Conservation (phyloP, 2,113 vertebrate species). For the Lathamus discolor region DNA sequence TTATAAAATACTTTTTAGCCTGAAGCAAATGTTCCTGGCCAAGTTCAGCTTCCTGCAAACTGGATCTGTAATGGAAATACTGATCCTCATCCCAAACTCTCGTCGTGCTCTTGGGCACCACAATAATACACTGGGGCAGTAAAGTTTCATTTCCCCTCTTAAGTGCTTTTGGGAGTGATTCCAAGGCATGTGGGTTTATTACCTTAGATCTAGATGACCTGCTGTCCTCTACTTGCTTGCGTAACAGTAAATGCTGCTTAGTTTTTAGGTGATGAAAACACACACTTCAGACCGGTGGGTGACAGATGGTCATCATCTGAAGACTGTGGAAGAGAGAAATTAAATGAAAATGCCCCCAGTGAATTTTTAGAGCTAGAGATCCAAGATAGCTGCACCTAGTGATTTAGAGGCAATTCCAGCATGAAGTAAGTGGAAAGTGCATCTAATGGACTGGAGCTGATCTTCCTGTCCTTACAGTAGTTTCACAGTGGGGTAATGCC, state of each 20-base stretch:
- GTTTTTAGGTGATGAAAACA: background rate
- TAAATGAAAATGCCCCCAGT: background rate
- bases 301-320: background rate
- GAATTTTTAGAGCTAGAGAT: background rate
- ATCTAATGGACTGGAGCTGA: background rate
- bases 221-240: background rate
- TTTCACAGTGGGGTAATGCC: background rate
- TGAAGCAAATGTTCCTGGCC: conserved; percentile 7
- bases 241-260: background rate
- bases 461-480: background rate
- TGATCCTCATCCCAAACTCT: conserved; percentile 14
- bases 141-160: conserved; percentile 52
- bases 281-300: background rate
- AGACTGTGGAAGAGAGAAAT: background rate
- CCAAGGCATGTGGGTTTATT: conserved; percentile 22
- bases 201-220: background rate
- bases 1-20: conserved; percentile 24
- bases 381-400: background rate
- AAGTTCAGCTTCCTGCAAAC: conserved; percentile 50
- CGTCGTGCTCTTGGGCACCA: background rate
- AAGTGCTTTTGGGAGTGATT: conserved; percentile 48
- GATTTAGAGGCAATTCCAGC: background rate
- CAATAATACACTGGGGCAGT: background rate
- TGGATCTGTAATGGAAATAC: conserved; percentile 39
- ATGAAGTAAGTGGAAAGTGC: background rate